Evolutionary conservation across 1,140 invertebrate species (phyloP).

Genomic region (Drosophila mauritiana): DNA sequence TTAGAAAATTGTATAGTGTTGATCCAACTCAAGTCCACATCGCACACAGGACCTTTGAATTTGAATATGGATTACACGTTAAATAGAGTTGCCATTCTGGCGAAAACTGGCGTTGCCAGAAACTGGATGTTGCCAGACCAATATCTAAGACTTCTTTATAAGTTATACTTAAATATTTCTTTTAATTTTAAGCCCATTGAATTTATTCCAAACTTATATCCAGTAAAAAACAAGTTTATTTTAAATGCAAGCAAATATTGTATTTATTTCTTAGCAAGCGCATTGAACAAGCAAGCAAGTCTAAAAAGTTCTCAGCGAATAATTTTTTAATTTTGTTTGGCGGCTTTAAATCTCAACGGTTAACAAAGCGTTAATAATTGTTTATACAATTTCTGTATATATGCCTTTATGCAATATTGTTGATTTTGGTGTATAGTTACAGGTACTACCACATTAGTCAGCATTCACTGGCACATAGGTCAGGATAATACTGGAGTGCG

Average conservation of each 20-base stretch:
- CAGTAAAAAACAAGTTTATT: neutral
- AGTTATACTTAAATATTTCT: too few species aligned
- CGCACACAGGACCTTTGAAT: neutral
- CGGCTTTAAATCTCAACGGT: conserved; percentile 49
- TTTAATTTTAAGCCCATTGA: too few species aligned
- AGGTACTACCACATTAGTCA: conserved; percentile 40
- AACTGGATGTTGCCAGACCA: neutral
- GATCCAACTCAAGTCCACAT: neutral
- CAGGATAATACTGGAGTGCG: conserved; percentile 85
- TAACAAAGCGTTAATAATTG: conserved; percentile 31
- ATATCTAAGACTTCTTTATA: too few species aligned
- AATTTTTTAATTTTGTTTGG: conserved; percentile 24
- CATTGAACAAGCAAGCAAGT: conserved; percentile 17
- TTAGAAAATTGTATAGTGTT: neutral
- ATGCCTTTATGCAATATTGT: conserved; percentile 23
- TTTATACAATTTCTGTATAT: conserved; percentile 16
- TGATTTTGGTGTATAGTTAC: neutral
- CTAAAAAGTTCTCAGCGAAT: conserved; percentile 33
- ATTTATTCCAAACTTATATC: neutral
- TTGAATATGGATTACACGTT: neutral
- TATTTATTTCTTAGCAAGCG: conserved; percentile 49
- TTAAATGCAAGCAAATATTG: conserved; percentile 57
- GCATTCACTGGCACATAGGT: conserved; percentile 84
- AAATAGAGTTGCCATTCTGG: neutral
- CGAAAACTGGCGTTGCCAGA: neutral